These are phyloP conservation scores for Tricholauxania praeusta DNA, from an alignment of 2,888 invertebrate genomes.

Conservation along the genomic window DNA sequence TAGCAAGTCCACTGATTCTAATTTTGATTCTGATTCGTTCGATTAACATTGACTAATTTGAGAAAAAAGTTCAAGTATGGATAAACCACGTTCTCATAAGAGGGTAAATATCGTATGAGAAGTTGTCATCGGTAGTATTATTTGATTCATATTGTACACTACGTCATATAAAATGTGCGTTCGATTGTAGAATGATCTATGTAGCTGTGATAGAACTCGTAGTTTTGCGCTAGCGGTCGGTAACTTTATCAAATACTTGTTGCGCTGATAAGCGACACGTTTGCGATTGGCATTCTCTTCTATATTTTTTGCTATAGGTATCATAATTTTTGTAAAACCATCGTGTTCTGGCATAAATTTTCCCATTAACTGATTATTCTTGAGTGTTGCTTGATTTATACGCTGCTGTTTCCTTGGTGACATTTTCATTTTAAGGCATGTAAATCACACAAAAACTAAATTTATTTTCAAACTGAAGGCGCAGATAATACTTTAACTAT, in stretches of 20 bases:
- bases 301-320: neutral
- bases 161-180: too few species aligned
- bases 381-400: conserved; percentile 7
- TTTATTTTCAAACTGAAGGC: too few species aligned
- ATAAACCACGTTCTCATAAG: conserved; percentile 1
- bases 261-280: conserved; percentile 10
- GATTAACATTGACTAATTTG: neutral
- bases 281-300: neutral
- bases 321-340: conserved; percentile 28
- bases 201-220: too few species aligned
- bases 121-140: too few species aligned
- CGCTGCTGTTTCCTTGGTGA: neutral
- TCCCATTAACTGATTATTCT: conserved; percentile 18
- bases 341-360: conserved; percentile 41
- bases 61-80: neutral
- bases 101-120: conserved; percentile 12
- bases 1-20: neutral
- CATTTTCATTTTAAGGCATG: neutral
- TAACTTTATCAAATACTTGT: neutral
- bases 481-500: neutral
- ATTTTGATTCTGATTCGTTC: too few species aligned
- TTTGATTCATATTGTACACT: too few species aligned
- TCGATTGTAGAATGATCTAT: too few species aligned
- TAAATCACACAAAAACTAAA: too few species aligned
- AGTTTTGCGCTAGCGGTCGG: neutral